Percentiles rank a stretch among this genome's conserved stretches.
These are phyloP conservation scores for Apistogramma diplotaenia DNA, from an alignment of 2,113 vertebrate genomes.

Conservation along the genomic window DNA sequence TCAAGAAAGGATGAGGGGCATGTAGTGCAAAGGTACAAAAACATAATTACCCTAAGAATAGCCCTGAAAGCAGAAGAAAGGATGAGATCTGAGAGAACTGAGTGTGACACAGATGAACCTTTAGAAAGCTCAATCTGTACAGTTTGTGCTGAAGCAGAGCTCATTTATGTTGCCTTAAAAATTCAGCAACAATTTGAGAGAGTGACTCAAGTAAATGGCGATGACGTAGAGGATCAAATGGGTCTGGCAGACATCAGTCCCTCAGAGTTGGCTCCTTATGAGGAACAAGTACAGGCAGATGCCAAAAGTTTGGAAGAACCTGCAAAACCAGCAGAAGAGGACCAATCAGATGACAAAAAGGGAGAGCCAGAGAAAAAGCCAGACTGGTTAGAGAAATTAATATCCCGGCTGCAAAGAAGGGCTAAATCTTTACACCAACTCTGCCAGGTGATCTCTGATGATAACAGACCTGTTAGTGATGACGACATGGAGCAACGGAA, in stretches of 20 bases:
- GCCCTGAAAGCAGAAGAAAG: conserved; percentile 69
- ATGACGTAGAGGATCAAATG: conserved; percentile 54
- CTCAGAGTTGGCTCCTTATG: conserved; percentile 61
- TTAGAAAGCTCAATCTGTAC: conserved; percentile 38
- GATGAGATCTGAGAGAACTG: not conserved
- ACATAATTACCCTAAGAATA: conserved; percentile 76
- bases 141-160: conserved; percentile 82
- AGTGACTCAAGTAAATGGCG: conserved; percentile 68
- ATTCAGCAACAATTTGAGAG: conserved; percentile 76
- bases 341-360: conserved; percentile 1
- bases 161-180: conserved; percentile 81
- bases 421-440: conserved; percentile 79
- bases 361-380: conserved; percentile 60
- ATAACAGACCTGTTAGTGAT: conserved; percentile 47
- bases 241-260: conserved; percentile 61
- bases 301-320: not conserved
- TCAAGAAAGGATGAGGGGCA: conserved; percentile 42
- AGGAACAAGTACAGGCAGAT: conserved; percentile 51
- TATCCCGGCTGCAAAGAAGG: conserved; percentile 79
- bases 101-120: not conserved
- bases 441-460: conserved; percentile 69
- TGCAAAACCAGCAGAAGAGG: not conserved
- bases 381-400: conserved; percentile 78
- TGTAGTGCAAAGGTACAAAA: conserved; percentile 57
- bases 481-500: not conserved